These are phyloP conservation scores for Dryocosmus kuriphilus DNA, from an alignment of 2,888 invertebrate genomes.

Conservation along the genomic window DNA sequence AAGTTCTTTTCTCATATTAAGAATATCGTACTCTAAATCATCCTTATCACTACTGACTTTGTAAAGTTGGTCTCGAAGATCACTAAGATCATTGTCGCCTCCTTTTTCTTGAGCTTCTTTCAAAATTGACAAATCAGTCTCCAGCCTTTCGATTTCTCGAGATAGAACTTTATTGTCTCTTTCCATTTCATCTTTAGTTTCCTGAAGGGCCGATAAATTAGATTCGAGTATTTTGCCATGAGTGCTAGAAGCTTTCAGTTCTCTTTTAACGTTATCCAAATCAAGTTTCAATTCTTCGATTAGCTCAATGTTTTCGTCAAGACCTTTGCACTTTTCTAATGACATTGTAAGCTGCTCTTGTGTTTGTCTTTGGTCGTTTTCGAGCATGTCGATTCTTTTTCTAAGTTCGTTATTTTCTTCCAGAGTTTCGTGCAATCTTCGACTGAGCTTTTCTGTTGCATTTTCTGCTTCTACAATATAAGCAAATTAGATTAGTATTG, in stretches of 20 bases:
- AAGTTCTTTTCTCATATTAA: constrained; percentile 80
- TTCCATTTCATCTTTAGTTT: constrained; percentile 77
- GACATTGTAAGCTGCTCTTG: constrained; percentile 62
- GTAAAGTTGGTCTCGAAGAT: constrained; percentile 64
- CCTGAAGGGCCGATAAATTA: constrained; percentile 76
- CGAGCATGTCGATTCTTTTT: constrained; percentile 74
- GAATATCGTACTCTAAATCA: constrained; percentile 81
- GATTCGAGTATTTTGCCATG: constrained; percentile 77
- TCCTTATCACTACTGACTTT: constrained; percentile 79
- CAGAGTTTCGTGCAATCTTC: constrained; percentile 59
- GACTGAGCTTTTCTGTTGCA: constrained; percentile 54
- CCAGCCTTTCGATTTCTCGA: constrained; percentile 66
- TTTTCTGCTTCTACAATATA: constrained; percentile 40
- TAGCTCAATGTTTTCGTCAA: constrained; percentile 65
- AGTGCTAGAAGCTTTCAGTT: constrained; percentile 69
- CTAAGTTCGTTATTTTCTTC: constrained; percentile 73
- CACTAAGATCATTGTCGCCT: constrained; percentile 59
- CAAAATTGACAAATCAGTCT: constrained; percentile 62
- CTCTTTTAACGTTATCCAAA: constrained; percentile 69
- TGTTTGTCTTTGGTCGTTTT: constrained; percentile 65
- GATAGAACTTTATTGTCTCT: constrained; percentile 67
- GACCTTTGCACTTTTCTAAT: constrained; percentile 62
- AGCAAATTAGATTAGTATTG: too few relatives aligned
- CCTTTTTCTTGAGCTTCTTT: constrained; percentile 57
- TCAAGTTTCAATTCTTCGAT: constrained; percentile 68